phyloP scores from a whole-genome alignment of 2,888 invertebrate genomes.

The Lacanobia oleracea region DNA sequence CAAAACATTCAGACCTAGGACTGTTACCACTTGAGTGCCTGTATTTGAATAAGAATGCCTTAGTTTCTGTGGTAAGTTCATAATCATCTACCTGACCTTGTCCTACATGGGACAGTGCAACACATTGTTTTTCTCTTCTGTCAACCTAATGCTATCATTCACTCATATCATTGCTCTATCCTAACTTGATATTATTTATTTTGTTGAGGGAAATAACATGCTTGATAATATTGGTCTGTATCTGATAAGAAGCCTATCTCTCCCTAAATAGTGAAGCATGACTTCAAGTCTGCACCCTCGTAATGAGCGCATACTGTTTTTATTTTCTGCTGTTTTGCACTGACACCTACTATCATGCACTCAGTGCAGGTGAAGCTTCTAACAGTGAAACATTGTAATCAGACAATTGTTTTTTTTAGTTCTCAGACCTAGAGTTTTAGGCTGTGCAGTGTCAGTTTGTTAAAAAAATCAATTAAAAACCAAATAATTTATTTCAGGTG shows the following conservation, averaged over 20 bases:
- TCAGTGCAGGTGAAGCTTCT: not conserved
- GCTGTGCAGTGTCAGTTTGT: too few relatives aligned
- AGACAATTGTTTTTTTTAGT: too few relatives aligned
- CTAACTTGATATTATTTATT: too few relatives aligned
- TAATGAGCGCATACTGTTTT: too few relatives aligned
- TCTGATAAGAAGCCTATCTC: not conserved
- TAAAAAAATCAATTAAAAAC: not conserved
- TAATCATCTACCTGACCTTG: too few relatives aligned
- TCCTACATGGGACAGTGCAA: too few relatives aligned
- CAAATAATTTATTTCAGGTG: constrained; percentile 85
- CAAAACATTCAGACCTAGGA: constrained; percentile 95
- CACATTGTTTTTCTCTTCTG: too few relatives aligned
- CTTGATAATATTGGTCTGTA: not conserved
- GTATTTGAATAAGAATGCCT: constrained; percentile 98
- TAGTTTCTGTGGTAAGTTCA: constrained; percentile 94
- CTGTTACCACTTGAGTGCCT: constrained; percentile 98
- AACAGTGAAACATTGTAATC: not conserved
- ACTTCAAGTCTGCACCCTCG: not conserved
- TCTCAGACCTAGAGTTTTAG: too few relatives aligned
- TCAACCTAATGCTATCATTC: too few relatives aligned
- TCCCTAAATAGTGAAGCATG: not conserved
- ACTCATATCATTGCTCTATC: too few relatives aligned
- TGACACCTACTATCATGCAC: too few relatives aligned
- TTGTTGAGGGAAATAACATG: not conserved
- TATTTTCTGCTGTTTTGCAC: too few relatives aligned